Percentiles rank a stretch among this genome's conserved stretches.
These are phyloP conservation scores for Drosophila tropicalis DNA, from an alignment of 1,140 invertebrate species.

Conservation along the genomic window DNA sequence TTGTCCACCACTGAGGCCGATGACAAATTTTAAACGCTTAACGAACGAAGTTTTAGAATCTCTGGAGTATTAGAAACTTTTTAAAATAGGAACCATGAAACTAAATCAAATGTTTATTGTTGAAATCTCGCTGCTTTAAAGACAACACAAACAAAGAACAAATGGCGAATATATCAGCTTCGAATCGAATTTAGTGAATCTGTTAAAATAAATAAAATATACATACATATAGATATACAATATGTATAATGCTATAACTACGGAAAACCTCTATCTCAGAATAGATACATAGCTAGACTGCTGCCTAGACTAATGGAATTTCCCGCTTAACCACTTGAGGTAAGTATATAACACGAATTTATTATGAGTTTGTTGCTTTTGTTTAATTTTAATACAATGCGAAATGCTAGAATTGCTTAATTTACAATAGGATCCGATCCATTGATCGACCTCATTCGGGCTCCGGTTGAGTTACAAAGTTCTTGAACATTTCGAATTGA, in stretches of 20 bases:
- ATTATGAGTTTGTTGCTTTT: not conserved
- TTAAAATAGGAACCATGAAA: not conserved
- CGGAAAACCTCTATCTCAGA: too few relatives aligned
- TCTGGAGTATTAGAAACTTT: not conserved
- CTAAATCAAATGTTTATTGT: conserved; percentile 2
- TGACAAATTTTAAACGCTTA: conserved; percentile 4
- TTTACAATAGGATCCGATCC: conserved; percentile 4
- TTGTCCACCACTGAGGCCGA: conserved; percentile 23
- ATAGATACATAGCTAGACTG: too few relatives aligned
- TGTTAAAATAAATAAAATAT: conserved; percentile 10
- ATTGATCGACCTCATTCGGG: not conserved
- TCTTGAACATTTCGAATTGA: not conserved
- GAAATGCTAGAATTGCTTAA: not conserved
- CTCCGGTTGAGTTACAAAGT: not conserved
- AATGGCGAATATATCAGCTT: not conserved
- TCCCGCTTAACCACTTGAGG: not conserved
- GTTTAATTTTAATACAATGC: not conserved
- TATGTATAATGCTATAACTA: too few relatives aligned
- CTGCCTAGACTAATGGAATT: not conserved
- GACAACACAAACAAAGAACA: not conserved
- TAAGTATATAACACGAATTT: not conserved
- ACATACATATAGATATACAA: not conserved
- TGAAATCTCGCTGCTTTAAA: not conserved
- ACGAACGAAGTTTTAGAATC: not conserved
- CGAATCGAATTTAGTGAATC: conserved; percentile 1